phyloP scores from a whole-genome alignment of 2,113 vertebrate species.

The Brachypteracias leptosomus region DNA sequence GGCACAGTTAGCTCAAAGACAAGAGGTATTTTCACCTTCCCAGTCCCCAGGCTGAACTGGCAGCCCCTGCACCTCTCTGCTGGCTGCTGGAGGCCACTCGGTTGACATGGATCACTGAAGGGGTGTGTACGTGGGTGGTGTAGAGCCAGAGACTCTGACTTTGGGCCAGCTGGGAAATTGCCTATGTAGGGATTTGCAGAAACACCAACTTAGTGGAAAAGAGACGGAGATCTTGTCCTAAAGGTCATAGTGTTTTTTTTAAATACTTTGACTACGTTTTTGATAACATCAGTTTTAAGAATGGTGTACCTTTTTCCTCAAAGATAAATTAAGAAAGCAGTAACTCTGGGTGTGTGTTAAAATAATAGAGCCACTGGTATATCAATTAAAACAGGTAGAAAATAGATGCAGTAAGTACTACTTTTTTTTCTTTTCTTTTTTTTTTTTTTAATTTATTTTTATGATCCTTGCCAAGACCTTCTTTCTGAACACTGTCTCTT shows the following conservation, averaged over 20 bases:
- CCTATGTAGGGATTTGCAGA: conserved; percentile 37
- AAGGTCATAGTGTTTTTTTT: not conserved
- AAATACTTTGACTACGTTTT: not conserved
- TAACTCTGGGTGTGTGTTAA: not conserved
- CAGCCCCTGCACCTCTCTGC: not conserved
- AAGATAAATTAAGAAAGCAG: not conserved
- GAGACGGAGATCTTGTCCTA: conserved; percentile 4
- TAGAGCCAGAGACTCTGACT: conserved; percentile 2
- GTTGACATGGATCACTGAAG: conserved; percentile 13
- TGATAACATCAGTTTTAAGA: not conserved
- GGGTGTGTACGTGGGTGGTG: conserved; percentile 29
- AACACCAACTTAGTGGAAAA: not conserved
- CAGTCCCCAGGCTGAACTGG: not conserved
- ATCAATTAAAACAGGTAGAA: not conserved
- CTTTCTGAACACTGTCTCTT: not conserved
- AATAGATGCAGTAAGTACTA: not conserved
- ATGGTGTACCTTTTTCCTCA: not conserved
- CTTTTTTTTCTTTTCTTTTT: not conserved
- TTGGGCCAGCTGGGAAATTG: conserved; percentile 33
- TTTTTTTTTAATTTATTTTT: not conserved
- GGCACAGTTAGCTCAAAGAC: not conserved
- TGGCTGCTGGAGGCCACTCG: not conserved
- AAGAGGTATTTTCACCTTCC: not conserved
- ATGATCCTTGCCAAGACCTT: not conserved
- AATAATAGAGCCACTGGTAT: not conserved